These are phyloP conservation scores for Aspidapion aeneum DNA, from an alignment of 2,888 invertebrate genomes.

Conservation along the genomic window DNA sequence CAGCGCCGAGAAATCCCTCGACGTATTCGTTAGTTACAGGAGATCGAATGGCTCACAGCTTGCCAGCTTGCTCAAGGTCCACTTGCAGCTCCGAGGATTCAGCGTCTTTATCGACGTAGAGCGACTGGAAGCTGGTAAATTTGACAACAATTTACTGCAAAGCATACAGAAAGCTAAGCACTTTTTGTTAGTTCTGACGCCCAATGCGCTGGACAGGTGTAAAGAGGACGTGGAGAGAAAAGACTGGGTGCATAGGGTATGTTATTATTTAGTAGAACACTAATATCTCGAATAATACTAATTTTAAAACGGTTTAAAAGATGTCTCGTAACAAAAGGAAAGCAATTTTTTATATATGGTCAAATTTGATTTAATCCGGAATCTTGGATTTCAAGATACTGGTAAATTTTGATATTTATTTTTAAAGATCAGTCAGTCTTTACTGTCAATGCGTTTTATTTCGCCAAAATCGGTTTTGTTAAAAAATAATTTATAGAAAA, in stretches of 20 bases:
- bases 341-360: no score
- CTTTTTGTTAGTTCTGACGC: conserved; percentile 94
- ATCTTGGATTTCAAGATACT: no score
- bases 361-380: conserved; percentile 3
- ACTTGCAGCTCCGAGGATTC: conserved; percentile 92
- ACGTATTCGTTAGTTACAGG: conserved; percentile 97
- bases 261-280: conserved; percentile 41
- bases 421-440: no score
- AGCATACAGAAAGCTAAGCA: conserved; percentile 96
- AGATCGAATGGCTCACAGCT: conserved; percentile 96
- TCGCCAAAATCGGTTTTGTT: no score
- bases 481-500: no score
- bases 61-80: conserved; percentile 93
- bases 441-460: no score
- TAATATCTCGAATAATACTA: no score
- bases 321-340: no score
- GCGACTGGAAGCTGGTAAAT: conserved; percentile 95
- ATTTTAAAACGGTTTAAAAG: no score
- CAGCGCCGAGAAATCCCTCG: conserved; percentile 83
- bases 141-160: conserved; percentile 95
- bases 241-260: conserved; percentile 98
- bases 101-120: conserved; percentile 98
- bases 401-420: no score
- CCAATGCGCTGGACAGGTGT: conserved; percentile 92
- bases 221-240: conserved; percentile 89